A percentile compares a stretch with the other conserved stretches of the same genome.
These are phyloP conservation scores for Hanleya hanleyi DNA, from an alignment of 2,888 invertebrate genomes.

Conservation along the genomic window DNA sequence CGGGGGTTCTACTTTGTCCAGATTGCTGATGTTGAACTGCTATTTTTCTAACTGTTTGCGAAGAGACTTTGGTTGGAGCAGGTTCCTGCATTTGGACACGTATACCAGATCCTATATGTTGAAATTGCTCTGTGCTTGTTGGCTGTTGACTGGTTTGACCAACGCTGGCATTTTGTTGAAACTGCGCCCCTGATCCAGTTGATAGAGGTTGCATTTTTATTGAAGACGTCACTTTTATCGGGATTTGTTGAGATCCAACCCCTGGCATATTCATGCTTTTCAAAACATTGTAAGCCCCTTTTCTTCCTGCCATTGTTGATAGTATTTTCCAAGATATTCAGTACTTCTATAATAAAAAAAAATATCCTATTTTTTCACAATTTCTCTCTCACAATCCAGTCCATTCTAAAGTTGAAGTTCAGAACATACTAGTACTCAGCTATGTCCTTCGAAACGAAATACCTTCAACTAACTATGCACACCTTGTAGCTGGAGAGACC, in stretches of 20 bases:
- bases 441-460: constrained; percentile 5
- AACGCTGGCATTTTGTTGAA: too few relatives aligned
- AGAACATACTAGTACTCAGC: too few relatives aligned
- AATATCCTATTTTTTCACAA: too few relatives aligned
- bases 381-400: too few relatives aligned
- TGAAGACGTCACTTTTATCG: constrained; percentile 1
- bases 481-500: not conserved
- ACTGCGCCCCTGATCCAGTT: not conserved
- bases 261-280: not conserved
- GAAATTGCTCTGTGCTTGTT: not conserved
- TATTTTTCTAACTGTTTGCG: not conserved
- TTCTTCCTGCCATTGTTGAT: not conserved
- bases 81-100: too few relatives aligned
- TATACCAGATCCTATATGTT: too few relatives aligned
- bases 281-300: not conserved
- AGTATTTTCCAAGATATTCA: too few relatives aligned
- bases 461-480: not conserved
- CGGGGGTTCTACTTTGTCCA: not conserved
- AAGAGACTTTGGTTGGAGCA: not conserved
- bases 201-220: not conserved
- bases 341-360: too few relatives aligned
- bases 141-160: too few relatives aligned
- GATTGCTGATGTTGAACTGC: not conserved
- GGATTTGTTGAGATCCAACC: not conserved
- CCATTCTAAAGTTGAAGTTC: too few relatives aligned